Percentiles rank a stretch among this genome's conserved stretches.
Conservation (phyloP, 2,888 invertebrate species). For the Sisyra terminalis region DNA sequence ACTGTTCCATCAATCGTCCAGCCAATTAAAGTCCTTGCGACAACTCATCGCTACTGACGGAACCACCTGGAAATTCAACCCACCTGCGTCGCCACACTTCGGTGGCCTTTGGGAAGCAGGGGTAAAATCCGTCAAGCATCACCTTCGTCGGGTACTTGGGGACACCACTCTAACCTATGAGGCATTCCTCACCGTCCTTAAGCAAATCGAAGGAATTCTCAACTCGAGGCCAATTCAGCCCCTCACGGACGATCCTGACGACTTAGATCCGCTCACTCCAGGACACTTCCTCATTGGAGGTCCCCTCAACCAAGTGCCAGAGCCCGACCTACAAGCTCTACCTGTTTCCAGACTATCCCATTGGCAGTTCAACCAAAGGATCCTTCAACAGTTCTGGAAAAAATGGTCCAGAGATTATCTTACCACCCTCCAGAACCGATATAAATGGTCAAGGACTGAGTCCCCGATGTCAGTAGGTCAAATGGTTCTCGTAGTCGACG, state of each 20-base stretch:
- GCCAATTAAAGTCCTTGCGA: not conserved
- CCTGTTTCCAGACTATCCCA: too few species aligned
- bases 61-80: not conserved
- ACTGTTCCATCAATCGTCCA: not conserved
- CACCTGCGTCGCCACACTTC: not conserved
- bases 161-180: conserved; percentile 13
- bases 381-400: too few species aligned
- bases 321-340: not conserved
- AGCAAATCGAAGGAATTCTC: conserved; percentile 14
- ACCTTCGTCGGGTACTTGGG: not conserved
- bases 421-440: too few species aligned
- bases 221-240: conserved; percentile 14
- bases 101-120: not conserved
- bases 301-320: conserved; percentile 9
- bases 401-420: too few species aligned
- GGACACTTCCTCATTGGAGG: conserved; percentile 8
- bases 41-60: not conserved
- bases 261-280: conserved; percentile 5
- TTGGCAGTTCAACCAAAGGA: too few species aligned
- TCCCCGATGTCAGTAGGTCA: too few species aligned
- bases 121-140: not conserved
- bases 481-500: too few species aligned
- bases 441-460: too few species aligned
- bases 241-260: conserved; percentile 7
- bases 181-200: conserved; percentile 13